These are phyloP conservation scores for Chaetodon trifasciatus DNA, from an alignment of 2,797 vertebrate species.

Conservation along the genomic window DNA sequence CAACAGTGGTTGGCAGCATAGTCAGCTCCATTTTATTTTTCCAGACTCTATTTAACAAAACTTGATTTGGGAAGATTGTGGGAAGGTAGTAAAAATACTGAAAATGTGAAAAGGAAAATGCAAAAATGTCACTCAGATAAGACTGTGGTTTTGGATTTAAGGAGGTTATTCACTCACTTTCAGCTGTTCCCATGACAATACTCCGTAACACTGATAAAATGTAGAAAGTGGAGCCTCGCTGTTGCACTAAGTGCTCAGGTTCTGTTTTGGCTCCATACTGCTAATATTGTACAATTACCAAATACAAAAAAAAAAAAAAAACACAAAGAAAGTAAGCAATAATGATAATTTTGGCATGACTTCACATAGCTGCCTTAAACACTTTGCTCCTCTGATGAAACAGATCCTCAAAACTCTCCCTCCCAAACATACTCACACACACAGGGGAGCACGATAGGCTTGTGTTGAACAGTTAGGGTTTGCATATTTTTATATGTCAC, in stretches of 20 bases:
- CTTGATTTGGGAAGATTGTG: neutral
- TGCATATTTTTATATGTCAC: slow-evolving; percentile 60
- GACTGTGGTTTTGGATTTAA: slow-evolving; percentile 45
- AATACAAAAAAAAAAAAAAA: slow-evolving; percentile 34
- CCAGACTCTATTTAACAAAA: slow-evolving; percentile 37
- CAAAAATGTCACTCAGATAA: slow-evolving; percentile 50
- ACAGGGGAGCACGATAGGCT: slow-evolving; percentile 45
- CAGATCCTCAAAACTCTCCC: slow-evolving; percentile 14
- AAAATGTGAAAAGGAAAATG: slow-evolving; percentile 39
- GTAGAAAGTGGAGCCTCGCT: neutral
- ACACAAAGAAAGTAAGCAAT: too few species aligned
- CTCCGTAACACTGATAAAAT: slow-evolving; percentile 55
- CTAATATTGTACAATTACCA: slow-evolving; percentile 45
- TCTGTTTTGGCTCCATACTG: slow-evolving; percentile 14
- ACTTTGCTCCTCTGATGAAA: slow-evolving; percentile 41
- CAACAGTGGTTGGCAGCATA: slow-evolving; percentile 38
- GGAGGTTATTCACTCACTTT: slow-evolving; percentile 23
- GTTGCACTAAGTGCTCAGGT: neutral
- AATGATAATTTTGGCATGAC: slow-evolving; percentile 67
- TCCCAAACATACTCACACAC: slow-evolving; percentile 1
- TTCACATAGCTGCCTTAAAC: slow-evolving; percentile 71
- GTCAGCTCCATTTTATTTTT: slow-evolving; percentile 31
- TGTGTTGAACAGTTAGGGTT: slow-evolving; percentile 51
- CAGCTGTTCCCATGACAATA: slow-evolving; percentile 17
- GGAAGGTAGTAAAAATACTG: slow-evolving; percentile 24